Conservation (phyloP, 2,888 invertebrate species). For the Bombylius discolor region DNA sequence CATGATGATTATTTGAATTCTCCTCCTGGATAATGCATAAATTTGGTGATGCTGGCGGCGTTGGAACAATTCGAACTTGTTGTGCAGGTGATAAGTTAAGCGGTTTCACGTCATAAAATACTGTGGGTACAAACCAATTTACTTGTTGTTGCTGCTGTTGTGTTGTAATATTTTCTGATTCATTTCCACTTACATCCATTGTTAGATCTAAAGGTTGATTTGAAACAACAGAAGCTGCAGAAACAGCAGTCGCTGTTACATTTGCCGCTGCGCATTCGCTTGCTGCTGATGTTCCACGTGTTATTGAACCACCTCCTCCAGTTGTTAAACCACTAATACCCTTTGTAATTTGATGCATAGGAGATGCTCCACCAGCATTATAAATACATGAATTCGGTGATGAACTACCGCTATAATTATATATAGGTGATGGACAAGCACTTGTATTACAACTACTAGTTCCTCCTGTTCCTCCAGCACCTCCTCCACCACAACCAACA, state of each 20-base stretch:
- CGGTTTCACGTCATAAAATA: slow-evolving; percentile 33
- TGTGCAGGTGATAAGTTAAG: slow-evolving; percentile 35
- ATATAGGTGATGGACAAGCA: slow-evolving; percentile 42
- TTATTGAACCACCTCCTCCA: slow-evolving; percentile 51
- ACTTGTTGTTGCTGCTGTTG: slow-evolving; percentile 3
- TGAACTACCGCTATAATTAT: slow-evolving; percentile 29
- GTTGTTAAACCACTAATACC: slow-evolving; percentile 66
- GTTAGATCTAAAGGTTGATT: slow-evolving; percentile 35
- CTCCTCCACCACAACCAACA: neutral
- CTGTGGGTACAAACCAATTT: slow-evolving; percentile 29
- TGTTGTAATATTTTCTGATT: slow-evolving; percentile 3
- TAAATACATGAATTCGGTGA: slow-evolving; percentile 30
- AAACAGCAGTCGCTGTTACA: neutral
- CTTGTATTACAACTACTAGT: slow-evolving; percentile 19
- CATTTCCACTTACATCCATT: slow-evolving; percentile 29
- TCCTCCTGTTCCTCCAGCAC: no score
- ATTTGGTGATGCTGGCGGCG: slow-evolving; percentile 36
- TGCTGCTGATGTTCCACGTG: slow-evolving; percentile 52
- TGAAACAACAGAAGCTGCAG: slow-evolving; percentile 11
- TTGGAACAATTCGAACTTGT: slow-evolving; percentile 33
- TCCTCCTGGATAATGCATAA: slow-evolving; percentile 70
- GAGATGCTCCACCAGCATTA: slow-evolving; percentile 37
- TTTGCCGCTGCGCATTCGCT: slow-evolving; percentile 19
- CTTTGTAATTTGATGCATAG: slow-evolving; percentile 52
- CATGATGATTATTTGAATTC: slow-evolving; percentile 38